These are phyloP conservation scores for Celastrina argiolus DNA, from an alignment of 2,888 invertebrate species.

Conservation along the genomic window DNA sequence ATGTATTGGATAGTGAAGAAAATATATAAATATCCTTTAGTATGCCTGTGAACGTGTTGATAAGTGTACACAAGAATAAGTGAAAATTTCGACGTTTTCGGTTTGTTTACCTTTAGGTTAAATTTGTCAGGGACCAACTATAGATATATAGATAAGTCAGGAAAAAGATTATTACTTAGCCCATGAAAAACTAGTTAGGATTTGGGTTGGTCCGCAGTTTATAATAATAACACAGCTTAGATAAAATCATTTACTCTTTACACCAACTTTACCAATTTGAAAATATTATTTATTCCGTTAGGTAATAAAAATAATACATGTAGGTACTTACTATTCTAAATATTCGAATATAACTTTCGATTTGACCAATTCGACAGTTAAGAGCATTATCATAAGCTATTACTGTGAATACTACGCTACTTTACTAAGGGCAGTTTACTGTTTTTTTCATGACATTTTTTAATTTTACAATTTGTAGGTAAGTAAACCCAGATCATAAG, in stretches of 20 bases:
- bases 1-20: too few species aligned
- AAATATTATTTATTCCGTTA: conserved; percentile 2
- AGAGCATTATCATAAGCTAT: neutral
- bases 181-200: too few species aligned
- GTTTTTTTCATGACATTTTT: neutral
- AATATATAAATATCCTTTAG: too few species aligned
- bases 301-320: neutral
- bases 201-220: neutral
- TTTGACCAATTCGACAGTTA: too few species aligned
- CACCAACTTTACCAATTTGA: neutral
- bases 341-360: neutral
- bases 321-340: neutral
- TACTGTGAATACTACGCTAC: neutral
- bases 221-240: conserved; percentile 15
- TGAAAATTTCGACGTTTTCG: too few species aligned
- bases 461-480: too few species aligned
- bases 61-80: too few species aligned
- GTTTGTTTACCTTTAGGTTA: too few species aligned
- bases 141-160: too few species aligned
- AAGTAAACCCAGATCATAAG: neutral
- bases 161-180: too few species aligned
- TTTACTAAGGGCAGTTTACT: neutral
- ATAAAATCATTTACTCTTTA: conserved; percentile 18
- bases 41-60: too few species aligned
- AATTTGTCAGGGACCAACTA: too few species aligned